A percentile compares a stretch with the other conserved stretches of the same genome.
Conservation (phyloP, 2,113 vertebrate species). For the Aphyosemion australe region DNA sequence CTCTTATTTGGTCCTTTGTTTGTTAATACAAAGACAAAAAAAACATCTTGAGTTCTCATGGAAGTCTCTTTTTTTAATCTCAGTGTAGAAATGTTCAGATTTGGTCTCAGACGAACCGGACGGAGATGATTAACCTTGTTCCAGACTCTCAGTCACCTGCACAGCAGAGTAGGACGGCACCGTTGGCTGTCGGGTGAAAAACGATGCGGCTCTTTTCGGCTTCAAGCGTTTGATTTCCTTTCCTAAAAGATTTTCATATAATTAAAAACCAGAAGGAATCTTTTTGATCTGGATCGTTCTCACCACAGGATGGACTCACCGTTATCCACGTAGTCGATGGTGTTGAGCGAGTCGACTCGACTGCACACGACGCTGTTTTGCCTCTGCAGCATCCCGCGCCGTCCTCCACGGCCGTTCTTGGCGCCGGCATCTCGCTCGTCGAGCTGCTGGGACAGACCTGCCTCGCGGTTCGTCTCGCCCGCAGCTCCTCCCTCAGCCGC, state of each 20-base stretch:
- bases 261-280: not conserved
- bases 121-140: conserved; percentile 80
- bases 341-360: conserved; percentile 85
- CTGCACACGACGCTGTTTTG: conserved; percentile 88
- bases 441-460: conserved; percentile 49
- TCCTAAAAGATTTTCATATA: conserved; percentile 83
- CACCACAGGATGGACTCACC: conserved; percentile 73
- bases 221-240: conserved; percentile 90
- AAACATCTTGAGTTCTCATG: conserved; percentile 25
- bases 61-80: conserved; percentile 51
- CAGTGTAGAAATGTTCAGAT: conserved; percentile 66
- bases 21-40: conserved; percentile 43
- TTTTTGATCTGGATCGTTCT: not conserved
- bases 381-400: conserved; percentile 80
- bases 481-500: conserved; percentile 57
- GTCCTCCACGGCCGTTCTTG: conserved; percentile 63
- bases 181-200: conserved; percentile 85
- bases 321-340: conserved; percentile 91
- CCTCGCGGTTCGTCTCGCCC: conserved; percentile 38
- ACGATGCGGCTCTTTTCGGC: conserved; percentile 87
- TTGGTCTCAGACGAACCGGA: conserved; percentile 67
- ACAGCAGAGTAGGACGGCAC: conserved; percentile 81
- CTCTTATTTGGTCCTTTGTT: conserved; percentile 72
- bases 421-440: conserved; percentile 25
- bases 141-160: conserved; percentile 81